Percentiles rank a stretch among this genome's conserved stretches.
These are phyloP conservation scores for Diadumene lineata DNA, from an alignment of 92 coral and sea anemone species.

Conservation along the genomic window DNA sequence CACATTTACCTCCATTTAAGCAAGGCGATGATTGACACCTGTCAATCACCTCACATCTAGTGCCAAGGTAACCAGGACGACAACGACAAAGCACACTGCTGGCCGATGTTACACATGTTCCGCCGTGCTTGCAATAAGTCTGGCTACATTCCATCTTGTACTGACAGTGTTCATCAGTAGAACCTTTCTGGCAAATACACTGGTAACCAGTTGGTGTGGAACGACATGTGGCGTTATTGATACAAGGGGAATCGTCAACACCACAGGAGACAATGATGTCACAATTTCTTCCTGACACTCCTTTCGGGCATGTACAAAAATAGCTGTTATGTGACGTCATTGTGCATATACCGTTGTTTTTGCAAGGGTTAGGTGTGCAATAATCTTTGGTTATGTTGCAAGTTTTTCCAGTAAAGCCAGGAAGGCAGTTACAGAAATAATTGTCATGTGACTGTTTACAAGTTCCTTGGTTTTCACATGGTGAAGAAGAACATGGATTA, in stretches of 20 bases:
- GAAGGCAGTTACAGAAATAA: constrained; percentile 49
- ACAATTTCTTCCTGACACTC: constrained; percentile 52
- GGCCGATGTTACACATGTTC: constrained; percentile 50
- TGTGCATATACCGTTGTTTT: constrained; percentile 43
- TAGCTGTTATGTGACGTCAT: constrained; percentile 28
- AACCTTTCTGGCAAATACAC: constrained; percentile 49
- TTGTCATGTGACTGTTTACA: constrained; percentile 40
- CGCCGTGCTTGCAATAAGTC: constrained; percentile 58
- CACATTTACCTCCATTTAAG: constrained; percentile 65
- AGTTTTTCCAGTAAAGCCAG: constrained; percentile 54
- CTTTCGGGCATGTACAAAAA: constrained; percentile 39
- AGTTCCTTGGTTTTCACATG: constrained; percentile 55
- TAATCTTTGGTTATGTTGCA: constrained; percentile 53
- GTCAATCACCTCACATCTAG: constrained; percentile 60
- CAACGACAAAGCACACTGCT: constrained; percentile 56
- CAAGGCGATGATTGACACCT: constrained; percentile 77
- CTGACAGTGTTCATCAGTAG: constrained; percentile 44
- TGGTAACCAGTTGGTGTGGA: constrained; percentile 34
- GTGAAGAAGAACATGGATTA: constrained; percentile 40
- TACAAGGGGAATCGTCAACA: not conserved
- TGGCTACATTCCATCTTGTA: constrained; percentile 33
- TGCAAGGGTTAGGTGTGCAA: constrained; percentile 41
- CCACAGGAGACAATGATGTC: constrained; percentile 27
- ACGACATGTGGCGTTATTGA: constrained; percentile 48
- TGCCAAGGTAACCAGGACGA: constrained; percentile 64